Evolutionary conservation across 2,797 vertebrate genomes (phyloP).

Genomic region (Sylvia borin): DNA sequence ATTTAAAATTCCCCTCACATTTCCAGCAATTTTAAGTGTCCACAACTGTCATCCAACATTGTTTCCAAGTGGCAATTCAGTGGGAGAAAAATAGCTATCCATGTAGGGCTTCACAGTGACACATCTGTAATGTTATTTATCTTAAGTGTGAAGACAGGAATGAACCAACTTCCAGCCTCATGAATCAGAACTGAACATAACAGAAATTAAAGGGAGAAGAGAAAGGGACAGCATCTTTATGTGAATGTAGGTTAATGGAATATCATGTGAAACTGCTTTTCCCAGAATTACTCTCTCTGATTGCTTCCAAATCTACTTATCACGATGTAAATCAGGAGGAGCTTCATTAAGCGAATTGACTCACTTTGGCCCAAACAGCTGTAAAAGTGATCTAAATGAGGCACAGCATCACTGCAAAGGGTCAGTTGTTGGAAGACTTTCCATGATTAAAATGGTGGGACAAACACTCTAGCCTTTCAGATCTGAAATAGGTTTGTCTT

Average conservation of each 20-base stretch:
- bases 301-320: neutral
- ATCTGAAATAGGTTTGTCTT: neutral
- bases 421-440: neutral
- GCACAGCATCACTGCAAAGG: neutral
- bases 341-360: neutral
- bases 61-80: conserved; percentile 49
- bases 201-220: conserved; percentile 11
- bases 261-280: neutral
- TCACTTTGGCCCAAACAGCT: neutral
- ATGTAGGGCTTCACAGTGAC: conserved; percentile 17
- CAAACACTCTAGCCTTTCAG: neutral
- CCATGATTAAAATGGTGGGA: neutral
- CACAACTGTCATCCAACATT: conserved; percentile 58
- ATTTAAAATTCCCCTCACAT: conserved; percentile 4
- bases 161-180: conserved; percentile 4
- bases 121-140: conserved; percentile 45
- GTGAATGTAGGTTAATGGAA: neutral
- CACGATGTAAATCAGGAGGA: conserved; percentile 11
- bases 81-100: conserved; percentile 53
- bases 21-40: conserved; percentile 49
- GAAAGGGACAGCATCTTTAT: neutral
- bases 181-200: neutral
- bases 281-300: neutral
- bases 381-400: neutral
- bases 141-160: conserved; percentile 21